Evolutionary conservation across 2,113 vertebrate genomes (phyloP).

Genomic region (Tetraodon nigroviridis): DNA sequence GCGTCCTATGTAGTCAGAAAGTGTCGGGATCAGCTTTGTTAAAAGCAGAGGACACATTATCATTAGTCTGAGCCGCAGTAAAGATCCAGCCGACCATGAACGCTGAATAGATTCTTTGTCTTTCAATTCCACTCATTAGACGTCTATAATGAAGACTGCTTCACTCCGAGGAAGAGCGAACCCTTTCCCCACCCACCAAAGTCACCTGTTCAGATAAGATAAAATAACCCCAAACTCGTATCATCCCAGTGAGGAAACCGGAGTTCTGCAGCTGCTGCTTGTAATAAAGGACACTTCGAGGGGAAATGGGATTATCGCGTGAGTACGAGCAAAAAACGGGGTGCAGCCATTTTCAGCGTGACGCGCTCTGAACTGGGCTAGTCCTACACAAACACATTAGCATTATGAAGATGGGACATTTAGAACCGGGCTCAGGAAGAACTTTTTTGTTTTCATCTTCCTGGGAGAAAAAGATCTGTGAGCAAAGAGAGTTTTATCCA

Average conservation of each 20-base stretch:
- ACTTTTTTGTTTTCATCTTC: too few relatives aligned
- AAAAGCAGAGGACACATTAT: conserved; percentile 59
- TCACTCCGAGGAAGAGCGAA: conserved; percentile 59
- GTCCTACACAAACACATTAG: conserved; percentile 12
- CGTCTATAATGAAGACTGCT: conserved; percentile 63
- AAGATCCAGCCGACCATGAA: conserved; percentile 49
- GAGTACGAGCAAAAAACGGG: conserved; percentile 26
- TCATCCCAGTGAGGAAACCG: conserved; percentile 34
- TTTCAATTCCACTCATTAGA: conserved; percentile 72
- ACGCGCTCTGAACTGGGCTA: conserved; percentile 9
- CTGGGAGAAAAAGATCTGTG: background rate
- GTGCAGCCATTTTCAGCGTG: conserved; percentile 21
- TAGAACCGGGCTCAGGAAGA: too few relatives aligned
- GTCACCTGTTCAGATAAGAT: conserved; percentile 52
- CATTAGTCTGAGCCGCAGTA: conserved; percentile 62
- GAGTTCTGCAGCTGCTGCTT: conserved; percentile 26
- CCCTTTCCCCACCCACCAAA: conserved; percentile 41
- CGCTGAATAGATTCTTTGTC: conserved; percentile 63
- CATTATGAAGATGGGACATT: too few relatives aligned
- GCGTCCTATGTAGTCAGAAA: conserved; percentile 57
- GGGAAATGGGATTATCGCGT: conserved; percentile 23
- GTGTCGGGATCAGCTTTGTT: conserved; percentile 59
- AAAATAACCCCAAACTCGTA: conserved; percentile 49
- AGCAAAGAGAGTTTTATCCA: background rate
- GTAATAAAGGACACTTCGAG: conserved; percentile 31